These are phyloP conservation scores for Drosophila triauraria DNA, from an alignment of 1,140 invertebrate genomes.

Conservation along the genomic window DNA sequence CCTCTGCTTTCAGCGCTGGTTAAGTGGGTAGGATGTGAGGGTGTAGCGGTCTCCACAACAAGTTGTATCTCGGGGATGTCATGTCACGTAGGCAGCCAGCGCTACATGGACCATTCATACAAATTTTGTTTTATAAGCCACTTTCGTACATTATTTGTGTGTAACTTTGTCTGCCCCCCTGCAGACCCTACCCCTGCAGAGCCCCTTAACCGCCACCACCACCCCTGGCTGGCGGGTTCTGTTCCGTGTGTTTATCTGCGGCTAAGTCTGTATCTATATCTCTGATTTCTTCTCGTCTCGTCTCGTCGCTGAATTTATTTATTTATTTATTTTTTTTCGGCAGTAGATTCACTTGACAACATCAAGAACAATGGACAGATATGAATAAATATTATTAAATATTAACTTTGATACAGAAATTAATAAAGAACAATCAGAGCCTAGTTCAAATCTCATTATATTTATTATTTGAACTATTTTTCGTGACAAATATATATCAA, in stretches of 20 bases:
- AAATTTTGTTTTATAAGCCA: slow-evolving; percentile 84
- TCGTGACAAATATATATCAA: too few relatives aligned
- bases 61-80: slow-evolving; percentile 76
- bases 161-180: slow-evolving; percentile 65
- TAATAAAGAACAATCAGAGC: neutral
- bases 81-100: slow-evolving; percentile 74
- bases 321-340: slow-evolving; percentile 17
- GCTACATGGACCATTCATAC: slow-evolving; percentile 82
- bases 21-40: neutral
- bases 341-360: slow-evolving; percentile 45
- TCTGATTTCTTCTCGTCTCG: slow-evolving; percentile 29
- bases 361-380: slow-evolving; percentile 18
- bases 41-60: slow-evolving; percentile 54
- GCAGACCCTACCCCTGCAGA: neutral
- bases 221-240: slow-evolving; percentile 11
- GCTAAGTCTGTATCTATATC: slow-evolving; percentile 27
- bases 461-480: too few relatives aligned
- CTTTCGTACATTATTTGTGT: slow-evolving; percentile 82
- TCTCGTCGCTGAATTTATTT: slow-evolving; percentile 16
- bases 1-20: neutral
- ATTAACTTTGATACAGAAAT: neutral
- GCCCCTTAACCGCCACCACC: neutral
- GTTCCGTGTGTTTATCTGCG: slow-evolving; percentile 34
- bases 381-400: neutral
- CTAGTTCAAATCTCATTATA: too few relatives aligned